phyloP scores from a whole-genome alignment of 2,113 vertebrate species.

The Toxotes jaculatrix region DNA sequence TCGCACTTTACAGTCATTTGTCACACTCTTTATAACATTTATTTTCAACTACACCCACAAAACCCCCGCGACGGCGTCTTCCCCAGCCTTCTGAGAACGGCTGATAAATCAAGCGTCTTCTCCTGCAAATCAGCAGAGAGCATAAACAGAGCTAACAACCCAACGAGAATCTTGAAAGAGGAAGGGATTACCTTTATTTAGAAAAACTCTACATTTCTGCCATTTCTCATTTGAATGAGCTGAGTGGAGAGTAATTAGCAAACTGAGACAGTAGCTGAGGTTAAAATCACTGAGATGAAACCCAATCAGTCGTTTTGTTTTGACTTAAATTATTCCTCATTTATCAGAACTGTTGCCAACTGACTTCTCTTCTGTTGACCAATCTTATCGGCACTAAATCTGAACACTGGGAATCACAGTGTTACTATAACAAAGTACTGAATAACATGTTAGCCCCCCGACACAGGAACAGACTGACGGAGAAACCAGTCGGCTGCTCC shows the following conservation, averaged over 20 bases:
- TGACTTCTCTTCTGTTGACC: background rate
- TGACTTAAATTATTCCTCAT: background rate
- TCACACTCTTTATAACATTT: constrained; percentile 6
- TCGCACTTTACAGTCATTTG: background rate
- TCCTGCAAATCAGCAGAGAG: constrained; percentile 20
- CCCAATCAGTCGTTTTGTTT: too few relatives aligned
- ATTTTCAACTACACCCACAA: background rate
- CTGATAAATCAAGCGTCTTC: constrained; percentile 31
- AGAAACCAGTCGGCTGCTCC: constrained; percentile 47
- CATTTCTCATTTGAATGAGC: constrained; percentile 39
- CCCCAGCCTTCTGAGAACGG: background rate
- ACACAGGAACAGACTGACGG: background rate
- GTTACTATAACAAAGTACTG: background rate
- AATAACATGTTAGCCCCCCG: background rate
- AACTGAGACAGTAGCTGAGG: constrained; percentile 24
- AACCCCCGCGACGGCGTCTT: background rate
- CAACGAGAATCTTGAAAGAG: constrained; percentile 39
- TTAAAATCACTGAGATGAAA: background rate
- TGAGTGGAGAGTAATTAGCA: constrained; percentile 37
- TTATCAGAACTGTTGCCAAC: background rate
- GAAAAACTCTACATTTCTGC: constrained; percentile 1
- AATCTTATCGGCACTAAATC: background rate
- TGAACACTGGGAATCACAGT: too few relatives aligned
- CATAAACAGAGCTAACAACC: constrained; percentile 52
- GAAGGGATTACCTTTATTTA: constrained; percentile 44